Evolutionary conservation across 2,113 vertebrate species (phyloP), one percentile per base, ranked within the genome.

Genomic region (Chrysemys picta): DNA sequence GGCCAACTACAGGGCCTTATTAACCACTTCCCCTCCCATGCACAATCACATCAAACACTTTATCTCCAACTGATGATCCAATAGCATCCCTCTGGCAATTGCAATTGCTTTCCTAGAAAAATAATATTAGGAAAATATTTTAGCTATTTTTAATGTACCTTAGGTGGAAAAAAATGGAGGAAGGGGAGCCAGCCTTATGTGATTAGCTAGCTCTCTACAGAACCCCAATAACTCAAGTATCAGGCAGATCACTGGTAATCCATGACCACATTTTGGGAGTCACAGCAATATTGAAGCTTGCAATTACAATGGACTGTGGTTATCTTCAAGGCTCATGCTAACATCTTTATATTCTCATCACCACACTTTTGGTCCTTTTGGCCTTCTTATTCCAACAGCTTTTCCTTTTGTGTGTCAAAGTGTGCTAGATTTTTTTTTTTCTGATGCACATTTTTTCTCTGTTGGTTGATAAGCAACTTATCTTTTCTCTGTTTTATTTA

Each of bases 41-140:
- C 10, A 27, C 6, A 45, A 76, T 45, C 72, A 45, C 22, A 25
- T 7, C 62, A 42, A 38, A 42, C 17, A 38, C 59, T 54, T 91
- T 29, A 8, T 52, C 75, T 81, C 29, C 38, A 84, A 53, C 45
- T 84, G 31, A 81, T 53, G 57, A 56, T 35, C 53, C 84, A 21
- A 12, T 3, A 78, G 24, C 38, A 11, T 72, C 82, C 69, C 1
- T 84, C 13, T 3, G 91, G 19, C 21, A 91, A 42, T 2, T n/a
- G 52, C 42, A 45, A 57, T 75, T 50, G 83, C 57, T 95, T 92
- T 81, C 29, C 47, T n/a, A 79, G 83, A 86, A 94, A 88, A 87
- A 17, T 49, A 72, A 87, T 79, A 94, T 91, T 88, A 57, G 62
- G 57, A 92, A 91, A 82, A 8, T 47, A 3, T 27, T 96, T 93